These are phyloP conservation scores for Pherbina coryleti DNA, from an alignment of 2,888 invertebrate genomes.

Conservation along the genomic window DNA sequence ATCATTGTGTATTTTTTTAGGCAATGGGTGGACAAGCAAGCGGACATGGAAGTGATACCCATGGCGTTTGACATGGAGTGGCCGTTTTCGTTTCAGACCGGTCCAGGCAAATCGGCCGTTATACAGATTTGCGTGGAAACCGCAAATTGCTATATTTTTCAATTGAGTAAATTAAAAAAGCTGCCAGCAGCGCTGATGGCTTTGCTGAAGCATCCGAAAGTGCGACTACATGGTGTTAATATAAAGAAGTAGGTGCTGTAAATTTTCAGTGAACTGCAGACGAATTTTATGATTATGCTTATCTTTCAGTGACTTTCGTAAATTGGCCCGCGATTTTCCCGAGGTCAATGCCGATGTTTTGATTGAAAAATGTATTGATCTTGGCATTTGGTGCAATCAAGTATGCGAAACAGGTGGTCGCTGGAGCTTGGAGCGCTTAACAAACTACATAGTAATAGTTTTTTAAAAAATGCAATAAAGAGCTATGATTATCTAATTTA, in stretches of 20 bases:
- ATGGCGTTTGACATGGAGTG: slow-evolving; percentile 79
- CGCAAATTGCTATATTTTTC: slow-evolving; percentile 73
- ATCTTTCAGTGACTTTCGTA: slow-evolving; percentile 73
- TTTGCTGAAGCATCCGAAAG: slow-evolving; percentile 73
- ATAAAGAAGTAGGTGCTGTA: slow-evolving; percentile 76
- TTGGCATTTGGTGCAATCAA: slow-evolving; percentile 73
- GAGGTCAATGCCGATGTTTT: slow-evolving; percentile 72
- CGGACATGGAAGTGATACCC: slow-evolving; percentile 66
- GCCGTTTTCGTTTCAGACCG: slow-evolving; percentile 75
- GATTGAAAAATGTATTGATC: slow-evolving; percentile 74
- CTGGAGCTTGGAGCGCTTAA: slow-evolving; percentile 75
- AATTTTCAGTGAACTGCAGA: slow-evolving; percentile 31
- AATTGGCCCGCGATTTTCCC: slow-evolving; percentile 74
- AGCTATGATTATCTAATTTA: background rate
- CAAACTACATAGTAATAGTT: slow-evolving; percentile 71
- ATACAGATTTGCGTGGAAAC: slow-evolving; percentile 75
- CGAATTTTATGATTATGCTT: background rate
- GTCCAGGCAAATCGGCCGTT: slow-evolving; percentile 74
- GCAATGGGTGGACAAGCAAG: slow-evolving; percentile 64
- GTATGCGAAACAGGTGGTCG: slow-evolving; percentile 71
- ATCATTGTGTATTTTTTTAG: slow-evolving; percentile 47
- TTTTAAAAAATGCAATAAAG: too few relatives aligned
- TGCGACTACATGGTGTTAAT: slow-evolving; percentile 75
- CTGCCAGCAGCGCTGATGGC: slow-evolving; percentile 73
- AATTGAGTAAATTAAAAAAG: slow-evolving; percentile 72